Evolutionary conservation across 2,113 vertebrate genomes (phyloP).

Genomic region (Crotalus viridis): DNA sequence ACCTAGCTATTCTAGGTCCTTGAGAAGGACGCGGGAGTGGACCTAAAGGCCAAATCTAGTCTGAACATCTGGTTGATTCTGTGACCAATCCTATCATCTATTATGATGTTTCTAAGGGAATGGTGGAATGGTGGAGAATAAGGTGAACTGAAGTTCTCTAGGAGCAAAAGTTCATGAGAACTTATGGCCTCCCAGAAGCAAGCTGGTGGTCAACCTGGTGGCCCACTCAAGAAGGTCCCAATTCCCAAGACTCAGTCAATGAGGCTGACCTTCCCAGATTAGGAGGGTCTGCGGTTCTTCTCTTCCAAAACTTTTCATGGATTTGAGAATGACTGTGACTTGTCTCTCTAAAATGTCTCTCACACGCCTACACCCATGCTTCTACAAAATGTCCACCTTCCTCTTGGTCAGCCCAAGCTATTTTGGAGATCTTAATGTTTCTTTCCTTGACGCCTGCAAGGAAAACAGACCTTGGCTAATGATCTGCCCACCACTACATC

Average conservation of each 20-base stretch:
- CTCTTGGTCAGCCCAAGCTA: neutral
- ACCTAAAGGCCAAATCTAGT: neutral
- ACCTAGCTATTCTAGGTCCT: neutral
- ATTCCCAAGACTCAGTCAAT: neutral
- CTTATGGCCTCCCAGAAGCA: neutral
- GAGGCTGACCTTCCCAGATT: neutral
- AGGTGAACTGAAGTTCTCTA: neutral
- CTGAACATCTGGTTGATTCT: neutral
- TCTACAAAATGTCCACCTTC: slow-evolving; percentile 3
- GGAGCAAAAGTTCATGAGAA: neutral
- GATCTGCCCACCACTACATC: neutral
- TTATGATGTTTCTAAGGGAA: neutral
- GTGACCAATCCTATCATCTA: neutral
- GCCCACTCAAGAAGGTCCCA: neutral
- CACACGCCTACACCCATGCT: neutral
- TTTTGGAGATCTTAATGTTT: slow-evolving; percentile 35
- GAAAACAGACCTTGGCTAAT: neutral
- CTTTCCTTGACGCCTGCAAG: neutral
- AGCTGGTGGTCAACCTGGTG: neutral
- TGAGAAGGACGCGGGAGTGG: neutral
- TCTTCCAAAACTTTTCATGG: neutral
- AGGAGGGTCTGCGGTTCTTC: neutral
- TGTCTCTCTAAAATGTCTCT: neutral
- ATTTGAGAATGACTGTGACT: neutral
- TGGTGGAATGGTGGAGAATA: neutral